Base-by-base conservation (phyloP, 2,797 vertebrate genomes). In the Anguilla megastoma region DNA sequence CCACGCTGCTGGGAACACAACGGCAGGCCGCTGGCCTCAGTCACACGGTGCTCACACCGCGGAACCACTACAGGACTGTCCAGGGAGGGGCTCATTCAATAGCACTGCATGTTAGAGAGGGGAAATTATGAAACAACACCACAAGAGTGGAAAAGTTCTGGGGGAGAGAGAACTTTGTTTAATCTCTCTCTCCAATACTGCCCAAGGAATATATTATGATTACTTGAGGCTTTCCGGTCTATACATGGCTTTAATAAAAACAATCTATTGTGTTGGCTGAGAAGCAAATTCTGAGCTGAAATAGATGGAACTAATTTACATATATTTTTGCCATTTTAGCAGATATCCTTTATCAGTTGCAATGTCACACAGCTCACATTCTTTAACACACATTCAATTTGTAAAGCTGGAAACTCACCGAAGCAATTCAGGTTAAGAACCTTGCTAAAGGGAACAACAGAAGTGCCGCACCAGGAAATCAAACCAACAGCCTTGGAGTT, bases 1-100 rank as follows among this genome's bases (percentile, higher is more conserved):
- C 79, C 79, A 82, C 76, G 45, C 79, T n/a, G 45, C 41, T n/a
- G 45, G 79, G 79, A 82, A 82, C 79, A 48, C 79, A n/a, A n/a
- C 1, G 8, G 45, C 7, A 3, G 21, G 9, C 79, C 9, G 41
- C 79, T 18, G 24, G 7, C 21, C 21, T 50, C 45, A n/a, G 18
- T n/a, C 45, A 10, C 41, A 82, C 21, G 18, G 79, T 3, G 6
- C 14, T 74, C 21, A 24, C 71, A 76, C 18, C 1, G 14, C 36
- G 1, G 76, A 18, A 18, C 16, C 30, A 18, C 27, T 16, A 41
- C 14, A 21, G 18, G 36, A 80, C 16, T 18, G 33, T 1, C 79
- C 45, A 6, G 45, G 24, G 24, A 50, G 7, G 8, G 12, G 21
- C 41, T 79, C 74, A 18, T 79, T 79, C 74, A 45, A 14, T 21